Evolutionary conservation across 2,888 invertebrate species (phyloP), one percentile per base, ranked within the genome.

Genomic region (Yponomeuta plumbellus): DNA sequence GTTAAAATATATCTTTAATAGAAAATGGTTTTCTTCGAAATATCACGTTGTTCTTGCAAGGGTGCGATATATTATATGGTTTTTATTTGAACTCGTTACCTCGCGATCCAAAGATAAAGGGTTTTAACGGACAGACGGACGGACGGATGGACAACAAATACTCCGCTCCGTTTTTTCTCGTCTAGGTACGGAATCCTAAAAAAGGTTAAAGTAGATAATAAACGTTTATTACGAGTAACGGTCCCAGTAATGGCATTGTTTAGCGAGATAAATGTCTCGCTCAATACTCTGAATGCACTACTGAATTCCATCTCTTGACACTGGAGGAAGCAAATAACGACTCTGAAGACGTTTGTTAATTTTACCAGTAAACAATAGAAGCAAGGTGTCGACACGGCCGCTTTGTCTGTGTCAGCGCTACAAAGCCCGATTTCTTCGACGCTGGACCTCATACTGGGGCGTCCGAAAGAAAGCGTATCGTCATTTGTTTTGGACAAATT

Each of bases 401-500:
- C 84, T 86, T 88, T 89, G 89, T 88, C 44, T 17, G 83, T 84
- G 80, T 76, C 80, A 85, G 13, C 83, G 85, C 79, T 82, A 90
- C 88, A 90, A 90, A 82, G 70, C 79, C 70, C 72, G 17, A 8
- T 52, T 52, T 52, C 17, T 13, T 52, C 17, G 44, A 52, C 44
- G 17, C 4, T 52, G 75, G 85, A 83, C 87, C 81, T 88, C 91
- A 85, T 79, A 87, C 88, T 81, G 90, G 75, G 89, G 84, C 84
- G 80, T 85, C 84, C 84, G 75, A 75, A 80, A 69, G 77, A 78
- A 77, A 80, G 80, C 79, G 73, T 73, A 77, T 70, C 76, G 69
- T 80, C 76, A 71, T 83, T 88, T 90, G 87, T 91, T 88, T 87
- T 86, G 80, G 76, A 86, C 86, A 83, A 89, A 90, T 91, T 86